These are phyloP conservation scores for Sarcophaga subvicina DNA, from an alignment of 2,888 invertebrate species.

Conservation along the genomic window DNA sequence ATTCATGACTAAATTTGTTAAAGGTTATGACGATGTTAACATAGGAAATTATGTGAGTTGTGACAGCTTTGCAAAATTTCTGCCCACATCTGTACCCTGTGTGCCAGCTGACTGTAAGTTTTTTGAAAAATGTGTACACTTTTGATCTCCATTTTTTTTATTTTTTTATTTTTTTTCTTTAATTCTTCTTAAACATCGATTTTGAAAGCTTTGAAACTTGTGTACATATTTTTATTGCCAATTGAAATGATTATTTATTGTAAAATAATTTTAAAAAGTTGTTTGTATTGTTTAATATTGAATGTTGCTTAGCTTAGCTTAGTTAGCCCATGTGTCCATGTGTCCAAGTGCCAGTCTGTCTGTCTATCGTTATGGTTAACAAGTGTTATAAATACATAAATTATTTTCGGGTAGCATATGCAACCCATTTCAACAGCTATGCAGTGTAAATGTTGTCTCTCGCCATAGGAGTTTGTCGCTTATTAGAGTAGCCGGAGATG, in stretches of 20 bases:
- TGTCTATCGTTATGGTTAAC: slow-evolving; percentile 34
- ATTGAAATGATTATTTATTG: slow-evolving; percentile 50
- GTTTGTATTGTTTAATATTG: slow-evolving; percentile 23
- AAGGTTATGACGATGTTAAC: not conserved
- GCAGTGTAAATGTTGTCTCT: not conserved
- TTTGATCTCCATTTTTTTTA: slow-evolving; percentile 9
- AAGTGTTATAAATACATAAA: slow-evolving; percentile 36
- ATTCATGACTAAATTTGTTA: not conserved
- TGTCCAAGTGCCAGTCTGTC: not conserved
- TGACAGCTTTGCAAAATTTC: not conserved
- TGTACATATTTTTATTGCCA: slow-evolving; percentile 32
- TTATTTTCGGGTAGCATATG: not conserved
- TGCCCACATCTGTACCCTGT: slow-evolving; percentile 5
- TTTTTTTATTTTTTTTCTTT: not conserved
- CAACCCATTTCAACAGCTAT: slow-evolving; percentile 4
- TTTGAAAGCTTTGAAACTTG: slow-evolving; percentile 16
- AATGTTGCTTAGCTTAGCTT: too few species aligned
- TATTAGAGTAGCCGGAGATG: not conserved
- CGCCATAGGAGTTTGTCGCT: not conserved
- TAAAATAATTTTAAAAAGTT: slow-evolving; percentile 31
- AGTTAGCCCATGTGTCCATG: not conserved
- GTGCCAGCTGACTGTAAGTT: not conserved
- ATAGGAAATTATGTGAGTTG: not conserved
- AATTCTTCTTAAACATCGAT: slow-evolving; percentile 29
- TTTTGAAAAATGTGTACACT: slow-evolving; percentile 4